Conservation (phyloP, 2,113 vertebrate genomes). For the Ariopsis seemanni region DNA sequence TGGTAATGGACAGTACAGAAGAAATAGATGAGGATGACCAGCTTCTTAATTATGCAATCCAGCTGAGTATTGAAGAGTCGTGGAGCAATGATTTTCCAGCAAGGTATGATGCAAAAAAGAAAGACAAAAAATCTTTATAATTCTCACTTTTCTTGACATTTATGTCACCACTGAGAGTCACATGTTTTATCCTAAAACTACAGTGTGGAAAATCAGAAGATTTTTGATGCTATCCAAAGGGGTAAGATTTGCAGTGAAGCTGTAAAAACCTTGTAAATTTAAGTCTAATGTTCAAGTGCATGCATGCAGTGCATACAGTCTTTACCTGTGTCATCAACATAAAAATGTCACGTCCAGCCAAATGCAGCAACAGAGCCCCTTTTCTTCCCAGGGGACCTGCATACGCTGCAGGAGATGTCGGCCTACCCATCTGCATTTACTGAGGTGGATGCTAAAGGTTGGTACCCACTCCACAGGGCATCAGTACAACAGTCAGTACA, state of each 20-base stretch:
- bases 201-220: constrained; percentile 75
- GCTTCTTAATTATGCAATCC: constrained; percentile 73
- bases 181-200: constrained; percentile 31
- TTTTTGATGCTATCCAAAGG: constrained; percentile 76
- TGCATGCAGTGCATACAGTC: no score
- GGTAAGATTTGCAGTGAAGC: constrained; percentile 62
- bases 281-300: background rate
- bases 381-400: constrained; percentile 69
- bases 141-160: background rate
- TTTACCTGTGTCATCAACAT: constrained; percentile 3
- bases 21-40: constrained; percentile 74
- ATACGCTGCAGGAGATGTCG: constrained; percentile 75
- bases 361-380: background rate
- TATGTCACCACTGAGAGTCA: background rate
- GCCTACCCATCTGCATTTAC: constrained; percentile 75
- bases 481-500: constrained; percentile 70
- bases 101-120: constrained; percentile 69
- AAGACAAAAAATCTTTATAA: background rate
- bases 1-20: constrained; percentile 69
- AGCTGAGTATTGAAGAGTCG: constrained; percentile 80
- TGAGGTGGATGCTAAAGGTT: constrained; percentile 78
- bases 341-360: background rate
- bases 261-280: background rate
- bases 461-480: constrained; percentile 81
- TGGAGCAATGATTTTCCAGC: constrained; percentile 56